Evolutionary conservation across 2,797 vertebrate genomes (phyloP), one percentile per base, ranked within the genome.

Genomic region (Phrynocephalus vlangalii): DNA sequence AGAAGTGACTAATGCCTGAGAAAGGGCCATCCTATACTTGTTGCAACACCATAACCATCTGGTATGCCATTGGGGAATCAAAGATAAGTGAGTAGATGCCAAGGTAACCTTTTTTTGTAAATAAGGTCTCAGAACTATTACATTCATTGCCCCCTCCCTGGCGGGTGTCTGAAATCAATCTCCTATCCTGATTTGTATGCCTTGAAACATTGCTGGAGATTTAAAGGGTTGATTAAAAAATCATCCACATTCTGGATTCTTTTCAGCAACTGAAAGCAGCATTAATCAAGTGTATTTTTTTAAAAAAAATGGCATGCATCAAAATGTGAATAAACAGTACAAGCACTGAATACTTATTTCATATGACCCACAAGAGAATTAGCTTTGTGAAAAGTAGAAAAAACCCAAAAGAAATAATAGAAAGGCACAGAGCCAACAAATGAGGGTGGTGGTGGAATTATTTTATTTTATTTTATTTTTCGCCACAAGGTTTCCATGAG

Each of bases 161-260:
- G 66, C 78, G 83, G 91, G 90, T 92, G 92, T 90, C 91, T 93
- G 91, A 92, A 93, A 93, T 6, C 30, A 89, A 94, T 83, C 83
- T 75, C 89, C 84, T 83, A 93, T 82, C 18, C 86, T 91, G 84
- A 93, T 94, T 94, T 92, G 84, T 93, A 94, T 91, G 94, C 91
- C 91, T 95, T 91, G 70, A 91, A 88, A 86, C 78, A 44, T 88
- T 87, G 75, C 77, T 89, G 82, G 48, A 88, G 92, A 94, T 93
- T 90, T 56, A 94, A 91, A 82, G 6, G 75, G 44, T 84, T 94
- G 93, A 94, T 93, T 56, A 68, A 72, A 80, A 28, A 63, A 71
- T 87, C 56, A 76, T 72, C 85, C 48, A 72, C 66, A n/a, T 63
- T 84, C n/a, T 30, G 26, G 0, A 2, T 2, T 66, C 7, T 48